Percentiles rank a stretch among this genome's conserved stretches.
Evolutionary conservation across 2,797 vertebrate species (phyloP).

Genomic region (Florisuga fusca): DNA sequence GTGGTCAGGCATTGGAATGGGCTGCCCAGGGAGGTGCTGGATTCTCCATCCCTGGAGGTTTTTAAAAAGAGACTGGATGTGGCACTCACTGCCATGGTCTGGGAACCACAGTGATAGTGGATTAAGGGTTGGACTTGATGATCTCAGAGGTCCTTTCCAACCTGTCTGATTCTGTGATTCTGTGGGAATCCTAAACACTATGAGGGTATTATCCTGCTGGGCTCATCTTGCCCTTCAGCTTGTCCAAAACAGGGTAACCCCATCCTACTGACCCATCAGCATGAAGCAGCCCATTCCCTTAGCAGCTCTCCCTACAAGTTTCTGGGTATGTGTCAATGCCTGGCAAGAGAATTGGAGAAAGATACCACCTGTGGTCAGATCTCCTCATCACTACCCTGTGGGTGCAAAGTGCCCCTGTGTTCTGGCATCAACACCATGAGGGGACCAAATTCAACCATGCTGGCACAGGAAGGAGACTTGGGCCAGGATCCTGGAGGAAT

Average conservation of each 20-base stretch:
- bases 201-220: not conserved
- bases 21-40: no score
- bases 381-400: rapidly evolving
- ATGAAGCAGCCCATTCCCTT: not conserved
- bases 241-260: not conserved
- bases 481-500: not conserved
- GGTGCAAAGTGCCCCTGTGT: not conserved
- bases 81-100: no score
- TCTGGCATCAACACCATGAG: not conserved
- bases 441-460: not conserved
- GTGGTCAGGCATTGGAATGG: no score
- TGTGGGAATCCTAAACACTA: not conserved
- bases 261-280: rapidly evolving
- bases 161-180: no score
- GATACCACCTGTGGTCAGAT: not conserved
- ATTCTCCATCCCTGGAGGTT: no score
- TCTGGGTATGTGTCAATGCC: rapidly evolving
- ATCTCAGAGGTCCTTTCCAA: no score
- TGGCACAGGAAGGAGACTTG: not conserved
- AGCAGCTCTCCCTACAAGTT: not conserved
- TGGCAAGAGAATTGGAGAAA: not conserved
- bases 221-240: not conserved
- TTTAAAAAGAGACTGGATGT: no score
- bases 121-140: no score
- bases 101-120: no score